phyloP scores from a whole-genome alignment of 2,888 invertebrate species.

The Pyrochroa serraticornis region DNA sequence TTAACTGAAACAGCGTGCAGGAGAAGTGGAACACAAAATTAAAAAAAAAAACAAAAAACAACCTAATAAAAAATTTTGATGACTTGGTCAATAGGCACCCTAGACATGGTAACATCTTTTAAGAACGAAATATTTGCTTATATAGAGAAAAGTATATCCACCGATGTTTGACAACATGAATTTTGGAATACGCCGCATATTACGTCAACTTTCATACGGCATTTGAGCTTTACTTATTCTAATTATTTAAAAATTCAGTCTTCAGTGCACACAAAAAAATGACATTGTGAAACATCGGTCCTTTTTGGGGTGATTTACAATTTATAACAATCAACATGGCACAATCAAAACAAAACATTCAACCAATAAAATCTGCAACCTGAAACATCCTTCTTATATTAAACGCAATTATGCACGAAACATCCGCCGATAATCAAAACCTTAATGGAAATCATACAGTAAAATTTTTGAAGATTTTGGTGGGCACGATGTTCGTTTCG shows the following conservation, averaged over 20 bases:
- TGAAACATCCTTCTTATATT: constrained; percentile 20
- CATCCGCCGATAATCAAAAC: too few species aligned
- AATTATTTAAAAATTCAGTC: constrained; percentile 45
- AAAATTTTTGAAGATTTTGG: too few species aligned
- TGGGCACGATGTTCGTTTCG: too few species aligned
- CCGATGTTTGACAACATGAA: constrained; percentile 50
- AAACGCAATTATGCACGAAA: constrained; percentile 6
- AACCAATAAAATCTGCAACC: constrained; percentile 39
- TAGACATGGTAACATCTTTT: constrained; percentile 55
- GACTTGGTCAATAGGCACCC: constrained; percentile 45
- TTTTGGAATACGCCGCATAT: constrained; percentile 31
- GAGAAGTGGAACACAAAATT: constrained; percentile 24
- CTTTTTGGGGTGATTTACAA: constrained; percentile 34
- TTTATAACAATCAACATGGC: constrained; percentile 53
- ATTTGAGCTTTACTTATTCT: constrained; percentile 45
- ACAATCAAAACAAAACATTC: constrained; percentile 53
- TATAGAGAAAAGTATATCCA: constrained; percentile 34
- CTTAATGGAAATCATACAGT: too few species aligned
- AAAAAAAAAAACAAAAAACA: too few species aligned
- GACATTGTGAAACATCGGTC: constrained; percentile 51
- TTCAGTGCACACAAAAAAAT: constrained; percentile 43
- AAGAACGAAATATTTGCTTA: constrained; percentile 30
- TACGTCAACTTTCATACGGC: constrained; percentile 46
- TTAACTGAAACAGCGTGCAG: constrained; percentile 34
- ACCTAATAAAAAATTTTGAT: constrained; percentile 31